A percentile compares a stretch with the other conserved stretches of the same genome.
phyloP scores from a whole-genome alignment of 37 sponge, comb jelly and placozoan genomes.

The Hexactinellida sp. region DNA sequence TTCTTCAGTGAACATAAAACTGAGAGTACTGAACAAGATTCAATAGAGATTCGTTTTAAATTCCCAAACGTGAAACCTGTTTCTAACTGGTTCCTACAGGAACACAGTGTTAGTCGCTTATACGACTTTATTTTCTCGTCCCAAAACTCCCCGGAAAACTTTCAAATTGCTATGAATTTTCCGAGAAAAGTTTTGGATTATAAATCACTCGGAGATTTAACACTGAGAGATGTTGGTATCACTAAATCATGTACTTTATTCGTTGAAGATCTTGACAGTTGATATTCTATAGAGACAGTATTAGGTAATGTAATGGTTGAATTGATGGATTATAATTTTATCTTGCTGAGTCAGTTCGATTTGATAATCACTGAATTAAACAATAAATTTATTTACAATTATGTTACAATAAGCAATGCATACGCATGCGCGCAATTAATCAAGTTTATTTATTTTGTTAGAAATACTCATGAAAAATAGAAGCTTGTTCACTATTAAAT shows the following conservation, averaged over 20 bases:
- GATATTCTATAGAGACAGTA: not conserved
- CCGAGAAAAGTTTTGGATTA: not conserved
- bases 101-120: not conserved
- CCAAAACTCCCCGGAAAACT: not conserved
- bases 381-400: too few species aligned
- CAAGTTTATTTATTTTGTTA: too few species aligned
- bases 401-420: too few species aligned
- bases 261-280: slow-evolving; percentile 10
- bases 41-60: not conserved
- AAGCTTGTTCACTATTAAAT: too few species aligned
- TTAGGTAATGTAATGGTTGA: not conserved
- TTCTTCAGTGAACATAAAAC: not conserved
- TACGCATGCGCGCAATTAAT: too few species aligned
- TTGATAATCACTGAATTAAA: too few species aligned
- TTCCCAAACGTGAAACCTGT: not conserved
- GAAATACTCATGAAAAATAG: too few species aligned
- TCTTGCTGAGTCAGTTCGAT: too few species aligned
- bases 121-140: not conserved
- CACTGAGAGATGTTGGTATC: not conserved
- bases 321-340: not conserved
- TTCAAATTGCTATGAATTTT: slow-evolving; percentile 9
- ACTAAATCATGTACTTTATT: not conserved
- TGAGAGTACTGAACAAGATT: not conserved
- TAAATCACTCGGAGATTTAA: not conserved
- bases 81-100: not conserved